Evolutionary conservation across 2,888 invertebrate genomes (phyloP).

Genomic region (Hypomecis atomaria): DNA sequence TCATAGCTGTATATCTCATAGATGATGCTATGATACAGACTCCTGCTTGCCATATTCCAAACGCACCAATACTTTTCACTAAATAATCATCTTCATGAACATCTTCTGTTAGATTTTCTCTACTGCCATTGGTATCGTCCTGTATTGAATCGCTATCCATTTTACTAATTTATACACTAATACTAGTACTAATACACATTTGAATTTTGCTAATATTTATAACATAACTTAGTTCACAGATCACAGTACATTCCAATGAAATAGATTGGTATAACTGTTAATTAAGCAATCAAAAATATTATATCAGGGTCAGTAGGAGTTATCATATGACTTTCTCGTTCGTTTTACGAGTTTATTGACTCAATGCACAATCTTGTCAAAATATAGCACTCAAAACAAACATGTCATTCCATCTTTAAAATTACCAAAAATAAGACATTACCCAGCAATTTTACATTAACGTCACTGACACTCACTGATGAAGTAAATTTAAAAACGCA

Average conservation of each 20-base stretch:
- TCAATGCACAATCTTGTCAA: background rate
- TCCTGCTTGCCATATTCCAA: slow-evolving; percentile 62
- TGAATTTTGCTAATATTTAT: background rate
- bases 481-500: slow-evolving; percentile 16
- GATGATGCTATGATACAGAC: slow-evolving; percentile 51
- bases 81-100: slow-evolving; percentile 57
- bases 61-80: slow-evolving; percentile 59
- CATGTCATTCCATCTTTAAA: background rate
- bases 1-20: slow-evolving; percentile 55
- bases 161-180: background rate
- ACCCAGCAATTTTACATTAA: background rate
- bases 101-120: slow-evolving; percentile 35
- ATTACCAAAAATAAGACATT: background rate
- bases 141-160: slow-evolving; percentile 41
- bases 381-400: background rate
- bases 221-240: background rate
- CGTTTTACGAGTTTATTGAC: slow-evolving; percentile 21
- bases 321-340: slow-evolving; percentile 28
- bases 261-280: slow-evolving; percentile 14
- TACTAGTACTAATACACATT: too few relatives aligned
- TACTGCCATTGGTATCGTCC: slow-evolving; percentile 30
- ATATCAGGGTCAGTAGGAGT: slow-evolving; percentile 15
- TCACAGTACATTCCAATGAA: background rate
- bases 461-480: slow-evolving; percentile 3
- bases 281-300: slow-evolving; percentile 15